A percentile compares a stretch with the other conserved stretches of the same genome.
Evolutionary conservation across 1,140 invertebrate species (phyloP).

Genomic region (Phortica variegata): DNA sequence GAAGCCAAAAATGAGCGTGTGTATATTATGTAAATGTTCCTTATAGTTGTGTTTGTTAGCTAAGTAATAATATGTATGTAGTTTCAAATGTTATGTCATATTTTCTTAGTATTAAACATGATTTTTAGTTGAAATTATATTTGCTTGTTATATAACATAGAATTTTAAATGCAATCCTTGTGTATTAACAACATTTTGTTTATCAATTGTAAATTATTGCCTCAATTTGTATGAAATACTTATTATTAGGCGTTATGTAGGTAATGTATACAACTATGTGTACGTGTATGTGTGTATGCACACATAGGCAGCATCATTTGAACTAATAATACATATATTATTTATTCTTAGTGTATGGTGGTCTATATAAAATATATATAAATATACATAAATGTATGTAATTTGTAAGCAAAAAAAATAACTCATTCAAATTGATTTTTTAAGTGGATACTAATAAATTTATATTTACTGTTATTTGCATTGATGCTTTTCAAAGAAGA

Average conservation of each 20-base stretch:
- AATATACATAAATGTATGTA: background rate
- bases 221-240: constrained; percentile 55
- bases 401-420: too few relatives aligned
- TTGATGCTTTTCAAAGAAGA: too few relatives aligned
- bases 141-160: constrained; percentile 45
- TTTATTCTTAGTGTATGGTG: too few relatives aligned
- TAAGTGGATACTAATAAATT: too few relatives aligned
- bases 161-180: constrained; percentile 38
- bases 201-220: constrained; percentile 54
- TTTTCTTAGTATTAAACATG: constrained; percentile 16
- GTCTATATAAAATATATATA: too few relatives aligned
- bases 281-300: too few relatives aligned
- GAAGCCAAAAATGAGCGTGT: constrained; percentile 21
- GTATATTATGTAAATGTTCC: constrained; percentile 54
- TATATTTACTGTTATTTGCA: too few relatives aligned
- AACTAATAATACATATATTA: too few relatives aligned
- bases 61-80: constrained; percentile 37
- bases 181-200: constrained; percentile 28
- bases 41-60: constrained; percentile 37
- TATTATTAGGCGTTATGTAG: constrained; percentile 11
- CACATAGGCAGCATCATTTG: too few relatives aligned
- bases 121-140: constrained; percentile 23
- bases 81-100: constrained; percentile 21
- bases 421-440: too few relatives aligned
- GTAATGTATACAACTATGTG: constrained; percentile 10